Conservation (phyloP, 2,888 invertebrate genomes). For the Sinotaia quadrata region DNA sequence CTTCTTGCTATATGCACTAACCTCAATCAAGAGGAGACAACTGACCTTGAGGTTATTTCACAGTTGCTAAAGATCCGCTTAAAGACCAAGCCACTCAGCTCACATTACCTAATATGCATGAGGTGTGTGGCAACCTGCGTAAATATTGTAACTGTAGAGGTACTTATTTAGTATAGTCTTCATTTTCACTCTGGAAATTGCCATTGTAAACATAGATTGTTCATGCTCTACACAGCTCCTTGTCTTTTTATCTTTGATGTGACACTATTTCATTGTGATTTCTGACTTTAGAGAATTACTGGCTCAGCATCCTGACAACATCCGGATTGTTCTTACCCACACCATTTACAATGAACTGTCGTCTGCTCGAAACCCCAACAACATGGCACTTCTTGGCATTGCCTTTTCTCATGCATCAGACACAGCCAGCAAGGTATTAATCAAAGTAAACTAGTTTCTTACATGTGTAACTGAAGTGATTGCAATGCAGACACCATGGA, state of each 20-base stretch:
- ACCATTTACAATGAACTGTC: constrained; percentile 96
- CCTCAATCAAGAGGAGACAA: constrained; percentile 79
- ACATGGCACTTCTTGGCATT: constrained; percentile 91
- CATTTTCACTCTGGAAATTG: not conserved
- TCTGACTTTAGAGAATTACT: constrained; percentile 84
- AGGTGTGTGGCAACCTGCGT: constrained; percentile 70
- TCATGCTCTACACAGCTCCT: not conserved
- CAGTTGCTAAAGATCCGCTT: constrained; percentile 90
- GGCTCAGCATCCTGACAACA: constrained; percentile 85
- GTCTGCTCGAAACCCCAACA: constrained; percentile 89
- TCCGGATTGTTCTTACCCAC: constrained; percentile 88
- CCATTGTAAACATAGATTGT: not conserved
- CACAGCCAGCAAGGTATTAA: constrained; percentile 80
- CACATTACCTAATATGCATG: constrained; percentile 89
- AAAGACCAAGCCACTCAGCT: constrained; percentile 93
- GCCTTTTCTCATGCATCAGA: constrained; percentile 90
- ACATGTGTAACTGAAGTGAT: no score
- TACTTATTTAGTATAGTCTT: not conserved
- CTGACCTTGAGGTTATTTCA: constrained; percentile 85
- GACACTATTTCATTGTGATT: no score
- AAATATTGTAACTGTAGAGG: no score
- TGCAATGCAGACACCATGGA: no score
- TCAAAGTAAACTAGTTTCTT: no score
- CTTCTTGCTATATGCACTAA: constrained; percentile 92
- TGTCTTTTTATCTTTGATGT: not conserved